These are phyloP conservation scores for Mycalesis mineus DNA, from an alignment of 2,888 invertebrate species.

Conservation along the genomic window DNA sequence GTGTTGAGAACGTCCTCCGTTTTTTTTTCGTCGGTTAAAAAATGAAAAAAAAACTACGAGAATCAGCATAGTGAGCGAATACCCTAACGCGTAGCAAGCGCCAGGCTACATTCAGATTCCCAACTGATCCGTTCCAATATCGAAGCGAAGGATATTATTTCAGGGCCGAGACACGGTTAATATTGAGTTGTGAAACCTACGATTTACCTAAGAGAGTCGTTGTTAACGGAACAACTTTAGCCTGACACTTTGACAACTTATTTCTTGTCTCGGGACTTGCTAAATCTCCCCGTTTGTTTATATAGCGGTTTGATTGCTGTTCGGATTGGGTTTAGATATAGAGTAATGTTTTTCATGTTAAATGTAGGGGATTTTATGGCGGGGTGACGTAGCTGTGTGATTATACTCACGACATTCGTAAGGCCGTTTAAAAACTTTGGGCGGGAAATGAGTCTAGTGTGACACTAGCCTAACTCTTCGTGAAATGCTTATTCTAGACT, in stretches of 20 bases:
- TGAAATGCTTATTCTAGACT: too few relatives aligned
- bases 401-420: background rate
- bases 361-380: background rate
- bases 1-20: too few relatives aligned
- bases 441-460: too few relatives aligned
- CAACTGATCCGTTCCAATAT: slow-evolving; percentile 64
- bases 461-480: too few relatives aligned
- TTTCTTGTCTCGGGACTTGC: slow-evolving; percentile 70
- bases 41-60: too few relatives aligned
- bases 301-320: slow-evolving; percentile 57
- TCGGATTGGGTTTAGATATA: slow-evolving; percentile 10
- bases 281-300: slow-evolving; percentile 67
- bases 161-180: slow-evolving; percentile 56
- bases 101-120: slow-evolving; percentile 58
- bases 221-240: slow-evolving; percentile 70
- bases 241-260: slow-evolving; percentile 76
- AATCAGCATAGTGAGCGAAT: background rate
- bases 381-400: background rate
- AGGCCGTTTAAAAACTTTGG: too few relatives aligned
- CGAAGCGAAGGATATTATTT: slow-evolving; percentile 68
- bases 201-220: slow-evolving; percentile 73
- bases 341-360: background rate
- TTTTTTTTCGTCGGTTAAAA: too few relatives aligned
- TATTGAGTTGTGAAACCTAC: slow-evolving; percentile 75
- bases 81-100: background rate